Percentiles rank a stretch among this genome's conserved stretches.
These are phyloP conservation scores for Drosophila formosana DNA, from an alignment of 2,888 invertebrate species.

Conservation along the genomic window DNA sequence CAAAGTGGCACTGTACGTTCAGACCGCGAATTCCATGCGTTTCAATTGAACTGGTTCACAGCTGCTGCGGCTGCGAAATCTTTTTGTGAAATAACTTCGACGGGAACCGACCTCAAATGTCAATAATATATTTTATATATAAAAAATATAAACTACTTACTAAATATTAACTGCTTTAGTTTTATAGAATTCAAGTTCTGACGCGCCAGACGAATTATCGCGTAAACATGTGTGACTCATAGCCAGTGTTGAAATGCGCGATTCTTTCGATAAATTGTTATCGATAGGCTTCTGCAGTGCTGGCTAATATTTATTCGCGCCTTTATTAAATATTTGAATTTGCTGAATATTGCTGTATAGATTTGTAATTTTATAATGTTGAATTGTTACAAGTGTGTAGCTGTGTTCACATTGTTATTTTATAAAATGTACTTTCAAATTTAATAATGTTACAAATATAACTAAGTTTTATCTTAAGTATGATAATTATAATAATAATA, in stretches of 20 bases:
- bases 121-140: neutral
- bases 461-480: neutral
- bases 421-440: no score
- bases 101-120: neutral
- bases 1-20: slow-evolving; percentile 53
- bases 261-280: slow-evolving; percentile 1
- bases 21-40: slow-evolving; percentile 30
- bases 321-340: slow-evolving; percentile 21
- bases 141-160: neutral
- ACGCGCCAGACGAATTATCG: neutral
- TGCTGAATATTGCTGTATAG: neutral
- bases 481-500: no score
- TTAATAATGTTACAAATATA: neutral
- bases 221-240: neutral
- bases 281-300: neutral
- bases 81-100: neutral
- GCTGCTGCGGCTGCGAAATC: slow-evolving; percentile 11
- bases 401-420: slow-evolving; percentile 16
- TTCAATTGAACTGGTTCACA: slow-evolving; percentile 45
- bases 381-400: neutral
- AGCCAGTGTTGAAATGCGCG: slow-evolving; percentile 4
- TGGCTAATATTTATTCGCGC: slow-evolving; percentile 20
- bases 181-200: neutral
- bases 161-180: neutral
- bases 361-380: neutral